Evolutionary conservation across 1,140 invertebrate species (phyloP).

Genomic region (Scaptomyza montana): DNA sequence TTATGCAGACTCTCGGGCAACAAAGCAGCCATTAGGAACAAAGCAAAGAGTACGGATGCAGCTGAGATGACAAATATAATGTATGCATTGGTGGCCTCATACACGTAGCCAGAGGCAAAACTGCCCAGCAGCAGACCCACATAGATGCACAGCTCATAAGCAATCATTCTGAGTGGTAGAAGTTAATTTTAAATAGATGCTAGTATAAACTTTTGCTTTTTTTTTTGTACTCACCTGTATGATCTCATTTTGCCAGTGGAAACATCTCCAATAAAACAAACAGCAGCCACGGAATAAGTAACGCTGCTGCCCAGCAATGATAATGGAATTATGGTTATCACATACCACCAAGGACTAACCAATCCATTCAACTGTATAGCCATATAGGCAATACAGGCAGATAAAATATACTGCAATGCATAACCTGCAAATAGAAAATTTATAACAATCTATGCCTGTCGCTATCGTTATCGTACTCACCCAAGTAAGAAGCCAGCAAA

Average conservation of each 20-base stretch:
- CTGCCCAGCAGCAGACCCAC: slow-evolving; percentile 86
- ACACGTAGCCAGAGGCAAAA: slow-evolving; percentile 83
- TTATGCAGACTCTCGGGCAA: slow-evolving; percentile 66
- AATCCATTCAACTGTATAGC: slow-evolving; percentile 30
- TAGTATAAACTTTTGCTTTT: neutral
- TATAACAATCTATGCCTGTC: too few species aligned
- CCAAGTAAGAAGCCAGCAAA: slow-evolving; percentile 84
- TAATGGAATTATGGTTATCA: slow-evolving; percentile 85
- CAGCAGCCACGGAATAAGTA: slow-evolving; percentile 85
- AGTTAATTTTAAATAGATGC: neutral
- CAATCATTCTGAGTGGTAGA: slow-evolving; percentile 85
- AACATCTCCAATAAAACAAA: slow-evolving; percentile 88
- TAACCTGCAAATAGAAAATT: slow-evolving; percentile 48
- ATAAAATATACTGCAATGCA: slow-evolving; percentile 63
- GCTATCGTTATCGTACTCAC: slow-evolving; percentile 29
- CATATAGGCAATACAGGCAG: slow-evolving; percentile 79
- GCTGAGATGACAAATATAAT: slow-evolving; percentile 64
- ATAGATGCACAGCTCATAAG: slow-evolving; percentile 86
- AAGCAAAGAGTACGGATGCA: slow-evolving; percentile 44
- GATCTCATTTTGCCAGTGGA: slow-evolving; percentile 85
- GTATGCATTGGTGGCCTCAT: slow-evolving; percentile 60
- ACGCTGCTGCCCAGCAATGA: slow-evolving; percentile 86
- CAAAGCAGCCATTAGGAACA: slow-evolving; percentile 49
- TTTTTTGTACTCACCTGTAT: slow-evolving; percentile 69
- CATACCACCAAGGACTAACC: slow-evolving; percentile 86